These are phyloP conservation scores for Cremastinae sp. DNA, from an alignment of 2,888 invertebrate species.

Conservation along the genomic window DNA sequence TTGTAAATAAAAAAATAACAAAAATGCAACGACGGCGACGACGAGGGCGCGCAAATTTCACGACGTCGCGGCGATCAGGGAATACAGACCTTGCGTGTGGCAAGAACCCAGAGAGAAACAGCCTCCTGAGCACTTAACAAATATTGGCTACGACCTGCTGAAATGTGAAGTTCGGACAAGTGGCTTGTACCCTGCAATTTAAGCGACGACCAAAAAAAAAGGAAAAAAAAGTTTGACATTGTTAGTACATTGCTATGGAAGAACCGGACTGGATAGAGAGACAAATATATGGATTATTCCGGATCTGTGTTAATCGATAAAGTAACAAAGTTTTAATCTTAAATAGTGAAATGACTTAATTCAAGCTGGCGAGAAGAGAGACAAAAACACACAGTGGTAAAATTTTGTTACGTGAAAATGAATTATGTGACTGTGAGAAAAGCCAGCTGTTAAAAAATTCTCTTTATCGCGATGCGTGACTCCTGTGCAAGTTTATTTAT, in stretches of 20 bases:
- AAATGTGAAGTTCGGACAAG: constrained; percentile 82
- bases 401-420: constrained; percentile 29
- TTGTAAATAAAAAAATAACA: constrained; percentile 29
- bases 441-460: constrained; percentile 46
- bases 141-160: constrained; percentile 83
- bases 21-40: constrained; percentile 60
- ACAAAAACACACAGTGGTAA: constrained; percentile 38
- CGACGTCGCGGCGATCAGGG: constrained; percentile 68
- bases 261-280: constrained; percentile 26
- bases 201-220: constrained; percentile 74
- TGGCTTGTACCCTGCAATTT: constrained; percentile 86
- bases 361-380: constrained; percentile 32
- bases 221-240: constrained; percentile 70
- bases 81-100: constrained; percentile 93
- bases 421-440: constrained; percentile 49
- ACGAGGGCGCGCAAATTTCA: constrained; percentile 66
- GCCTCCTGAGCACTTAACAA: constrained; percentile 96
- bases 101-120: constrained; percentile 96
- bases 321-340: too few species aligned
- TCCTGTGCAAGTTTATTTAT: constrained; percentile 44
- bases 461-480: constrained; percentile 45
- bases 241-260: constrained; percentile 64
- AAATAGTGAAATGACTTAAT: not conserved
- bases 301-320: constrained; percentile 5
- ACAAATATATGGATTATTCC: constrained; percentile 25